These are phyloP conservation scores for Cyprinodon diabolis DNA, from an alignment of 2,797 vertebrate species.

Conservation along the genomic window DNA sequence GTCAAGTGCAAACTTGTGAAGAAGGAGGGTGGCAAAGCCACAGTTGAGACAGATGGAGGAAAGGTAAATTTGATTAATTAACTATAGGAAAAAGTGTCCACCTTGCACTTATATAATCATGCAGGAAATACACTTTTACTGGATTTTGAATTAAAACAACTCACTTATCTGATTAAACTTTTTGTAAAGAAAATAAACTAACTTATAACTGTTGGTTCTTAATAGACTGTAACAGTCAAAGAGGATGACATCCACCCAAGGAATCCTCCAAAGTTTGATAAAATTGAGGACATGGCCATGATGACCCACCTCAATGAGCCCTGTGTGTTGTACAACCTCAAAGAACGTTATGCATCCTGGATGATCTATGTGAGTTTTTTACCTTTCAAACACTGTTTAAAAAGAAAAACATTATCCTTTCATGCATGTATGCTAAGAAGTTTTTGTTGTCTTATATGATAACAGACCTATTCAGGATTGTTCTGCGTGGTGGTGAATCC, in stretches of 20 bases:
- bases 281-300: conserved; percentile 82
- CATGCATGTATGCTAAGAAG: background rate
- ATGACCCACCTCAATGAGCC: conserved; percentile 85
- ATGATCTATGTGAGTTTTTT: conserved; percentile 87
- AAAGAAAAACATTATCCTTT: too few species aligned
- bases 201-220: background rate
- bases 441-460: background rate
- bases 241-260: conserved; percentile 60
- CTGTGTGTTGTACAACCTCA: conserved; percentile 91
- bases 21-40: conserved; percentile 87
- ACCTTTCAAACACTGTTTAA: background rate
- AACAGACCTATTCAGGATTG: conserved; percentile 87
- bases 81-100: background rate
- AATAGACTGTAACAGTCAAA: conserved; percentile 56
- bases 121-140: background rate
- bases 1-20: conserved; percentile 83
- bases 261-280: conserved; percentile 86
- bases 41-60: conserved; percentile 82
- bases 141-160: too few species aligned
- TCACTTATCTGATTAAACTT: too few species aligned
- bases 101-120: background rate
- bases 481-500: conserved; percentile 89
- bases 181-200: too few species aligned
- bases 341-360: conserved; percentile 92
- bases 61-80: conserved; percentile 69